Evolutionary conservation across 2,888 invertebrate genomes (phyloP).

Genomic region (Tenthredo distinguenda): DNA sequence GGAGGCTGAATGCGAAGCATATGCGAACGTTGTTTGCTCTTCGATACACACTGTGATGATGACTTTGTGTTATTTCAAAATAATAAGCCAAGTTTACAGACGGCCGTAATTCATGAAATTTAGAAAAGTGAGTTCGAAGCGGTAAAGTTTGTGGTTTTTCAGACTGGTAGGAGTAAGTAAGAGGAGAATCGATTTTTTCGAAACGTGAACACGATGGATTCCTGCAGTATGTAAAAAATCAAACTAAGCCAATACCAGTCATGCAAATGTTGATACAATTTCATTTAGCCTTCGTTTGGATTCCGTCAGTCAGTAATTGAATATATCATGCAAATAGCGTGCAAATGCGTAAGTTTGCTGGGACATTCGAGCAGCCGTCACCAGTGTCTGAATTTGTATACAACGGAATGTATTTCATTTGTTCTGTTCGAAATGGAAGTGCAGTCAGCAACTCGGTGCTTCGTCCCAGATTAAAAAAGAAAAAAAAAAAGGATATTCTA

Average conservation of each 20-base stretch:
- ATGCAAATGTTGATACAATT: conserved; percentile 29
- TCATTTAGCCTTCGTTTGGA: conserved; percentile 22
- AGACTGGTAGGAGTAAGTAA: background rate
- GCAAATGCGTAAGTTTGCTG: conserved; percentile 29
- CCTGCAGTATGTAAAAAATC: background rate
- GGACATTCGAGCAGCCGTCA: conserved; percentile 8
- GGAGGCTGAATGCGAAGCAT: conserved; percentile 2
- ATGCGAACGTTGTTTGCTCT: background rate
- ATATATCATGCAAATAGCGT: conserved; percentile 46
- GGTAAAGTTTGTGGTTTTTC: background rate
- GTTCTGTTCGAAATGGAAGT: background rate
- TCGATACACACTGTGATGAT: background rate
- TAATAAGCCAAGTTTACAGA: background rate
- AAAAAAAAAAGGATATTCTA: background rate
- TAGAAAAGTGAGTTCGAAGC: background rate
- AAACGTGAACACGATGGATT: background rate
- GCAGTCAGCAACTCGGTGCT: background rate
- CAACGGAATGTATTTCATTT: conserved; percentile 29
- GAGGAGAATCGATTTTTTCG: background rate
- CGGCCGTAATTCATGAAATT: background rate
- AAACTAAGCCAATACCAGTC: conserved; percentile 1
- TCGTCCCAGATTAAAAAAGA: background rate
- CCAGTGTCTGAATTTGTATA: conserved; percentile 29
- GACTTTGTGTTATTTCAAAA: background rate
- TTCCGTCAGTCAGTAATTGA: conserved; percentile 28